A percentile compares a stretch with the other conserved stretches of the same genome.
phyloP scores from a whole-genome alignment of 2,113 vertebrate genomes.

The Corythoichthys intestinalis region DNA sequence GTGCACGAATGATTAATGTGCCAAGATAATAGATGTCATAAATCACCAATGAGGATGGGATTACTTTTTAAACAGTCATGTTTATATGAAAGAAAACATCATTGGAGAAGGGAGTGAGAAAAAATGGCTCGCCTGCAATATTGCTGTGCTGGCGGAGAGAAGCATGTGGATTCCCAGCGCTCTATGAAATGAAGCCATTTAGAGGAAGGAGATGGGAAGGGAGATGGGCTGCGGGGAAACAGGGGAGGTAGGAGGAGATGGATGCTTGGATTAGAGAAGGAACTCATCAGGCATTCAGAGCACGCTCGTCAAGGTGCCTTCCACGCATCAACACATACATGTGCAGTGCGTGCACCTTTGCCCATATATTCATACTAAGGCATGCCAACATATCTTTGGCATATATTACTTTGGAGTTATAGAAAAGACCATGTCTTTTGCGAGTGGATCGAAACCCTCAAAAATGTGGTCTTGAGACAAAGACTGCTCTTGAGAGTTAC shows the following conservation, averaged over 20 bases:
- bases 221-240: slow-evolving; percentile 44
- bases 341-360: neutral
- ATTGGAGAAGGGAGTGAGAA: neutral
- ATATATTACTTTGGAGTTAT: neutral
- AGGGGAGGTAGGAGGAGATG: slow-evolving; percentile 48
- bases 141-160: slow-evolving; percentile 41
- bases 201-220: slow-evolving; percentile 32
- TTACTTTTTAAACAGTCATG: slow-evolving; percentile 17
- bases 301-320: slow-evolving; percentile 72
- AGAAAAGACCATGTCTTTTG: neutral
- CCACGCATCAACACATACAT: slow-evolving; percentile 43
- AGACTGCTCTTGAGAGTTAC: too few species aligned
- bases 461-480: neutral
- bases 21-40: slow-evolving; percentile 18
- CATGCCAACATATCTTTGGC: neutral
- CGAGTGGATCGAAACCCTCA: too few species aligned
- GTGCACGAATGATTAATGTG: slow-evolving; percentile 34
- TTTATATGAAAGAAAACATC: slow-evolving; percentile 16
- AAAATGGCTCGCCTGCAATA: slow-evolving; percentile 15
- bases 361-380: neutral
- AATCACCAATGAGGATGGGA: slow-evolving; percentile 37
- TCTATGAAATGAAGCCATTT: slow-evolving; percentile 62
- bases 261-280: slow-evolving; percentile 58
- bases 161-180: slow-evolving; percentile 35
- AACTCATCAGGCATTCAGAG: slow-evolving; percentile 60